These are phyloP conservation scores for Parelbella ahira DNA, from an alignment of 2,888 invertebrate genomes.

Conservation along the genomic window DNA sequence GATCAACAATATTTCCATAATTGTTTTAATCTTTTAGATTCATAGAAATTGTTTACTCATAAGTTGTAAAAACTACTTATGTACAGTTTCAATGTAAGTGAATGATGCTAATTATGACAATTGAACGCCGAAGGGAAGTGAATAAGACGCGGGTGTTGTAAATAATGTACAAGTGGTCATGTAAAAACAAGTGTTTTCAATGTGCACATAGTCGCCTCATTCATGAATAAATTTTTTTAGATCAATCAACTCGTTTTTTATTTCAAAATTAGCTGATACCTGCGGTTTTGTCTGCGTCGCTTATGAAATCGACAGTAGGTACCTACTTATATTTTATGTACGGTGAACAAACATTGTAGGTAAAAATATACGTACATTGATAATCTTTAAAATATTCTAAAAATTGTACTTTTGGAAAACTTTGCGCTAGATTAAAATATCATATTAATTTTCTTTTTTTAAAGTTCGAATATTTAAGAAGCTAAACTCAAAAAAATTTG, in stretches of 20 bases:
- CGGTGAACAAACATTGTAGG: no score
- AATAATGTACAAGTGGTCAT: constrained; percentile 73
- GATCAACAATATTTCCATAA: constrained; percentile 75
- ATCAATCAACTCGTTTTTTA: constrained; percentile 54
- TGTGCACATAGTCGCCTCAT: constrained; percentile 81
- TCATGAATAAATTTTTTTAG: constrained; percentile 80
- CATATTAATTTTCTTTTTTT: no score
- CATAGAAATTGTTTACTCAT: constrained; percentile 58
- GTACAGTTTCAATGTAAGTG: constrained; percentile 65
- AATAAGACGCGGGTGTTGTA: constrained; percentile 56
- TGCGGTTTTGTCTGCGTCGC: no score
- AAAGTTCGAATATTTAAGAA: no score
- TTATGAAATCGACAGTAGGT: no score
- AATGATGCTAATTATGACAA: constrained; percentile 36
- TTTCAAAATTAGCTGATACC: no score
- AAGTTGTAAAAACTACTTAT: constrained; percentile 76
- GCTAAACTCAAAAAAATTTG: no score
- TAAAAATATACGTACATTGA: no score
- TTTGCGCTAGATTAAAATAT: no score
- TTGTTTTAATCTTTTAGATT: constrained; percentile 61
- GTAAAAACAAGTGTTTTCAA: constrained; percentile 77
- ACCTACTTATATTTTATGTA: no score
- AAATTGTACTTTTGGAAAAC: no score
- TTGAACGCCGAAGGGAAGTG: constrained; percentile 35
- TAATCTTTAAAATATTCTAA: no score